Evolutionary conservation across 2,888 invertebrate genomes (phyloP).

Genomic region (Morpho helenor): DNA sequence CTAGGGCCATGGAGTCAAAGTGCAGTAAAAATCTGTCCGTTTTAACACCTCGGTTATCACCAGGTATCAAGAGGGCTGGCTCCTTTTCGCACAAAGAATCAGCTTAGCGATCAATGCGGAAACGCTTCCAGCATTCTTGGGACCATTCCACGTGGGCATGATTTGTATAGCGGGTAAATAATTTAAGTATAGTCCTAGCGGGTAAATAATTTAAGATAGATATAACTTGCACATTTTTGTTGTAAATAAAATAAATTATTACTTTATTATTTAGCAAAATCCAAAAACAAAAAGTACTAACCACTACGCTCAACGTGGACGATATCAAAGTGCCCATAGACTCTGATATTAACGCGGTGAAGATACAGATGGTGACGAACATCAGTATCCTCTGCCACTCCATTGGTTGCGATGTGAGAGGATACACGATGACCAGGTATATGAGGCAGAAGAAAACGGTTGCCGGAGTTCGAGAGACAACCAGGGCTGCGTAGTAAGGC

Average conservation of each 20-base stretch:
- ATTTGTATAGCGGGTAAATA: not conserved
- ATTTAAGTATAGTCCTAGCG: too few species aligned
- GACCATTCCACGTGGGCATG: not conserved
- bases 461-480: constrained; percentile 84
- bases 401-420: constrained; percentile 87
- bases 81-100: too few species aligned
- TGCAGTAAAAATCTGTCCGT: too few species aligned
- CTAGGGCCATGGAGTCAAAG: too few species aligned
- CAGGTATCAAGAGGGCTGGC: too few species aligned
- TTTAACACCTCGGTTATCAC: too few species aligned
- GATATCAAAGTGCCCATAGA: constrained; percentile 88
- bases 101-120: too few species aligned
- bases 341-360: constrained; percentile 88
- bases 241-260: not conserved
- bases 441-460: constrained; percentile 84
- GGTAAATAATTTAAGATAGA: not conserved
- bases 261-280: not conserved
- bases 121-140: too few species aligned
- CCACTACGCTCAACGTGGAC: constrained; percentile 86
- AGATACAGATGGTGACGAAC: constrained; percentile 84
- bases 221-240: not conserved
- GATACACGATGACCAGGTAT: constrained; percentile 85
- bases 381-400: constrained; percentile 82
- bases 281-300: constrained; percentile 63
- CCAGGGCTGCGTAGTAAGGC: constrained; percentile 87